Evolutionary conservation across 2,888 invertebrate genomes (phyloP), one percentile per base, ranked within the genome.

Genomic region (Yponomeuta cagnagella): DNA sequence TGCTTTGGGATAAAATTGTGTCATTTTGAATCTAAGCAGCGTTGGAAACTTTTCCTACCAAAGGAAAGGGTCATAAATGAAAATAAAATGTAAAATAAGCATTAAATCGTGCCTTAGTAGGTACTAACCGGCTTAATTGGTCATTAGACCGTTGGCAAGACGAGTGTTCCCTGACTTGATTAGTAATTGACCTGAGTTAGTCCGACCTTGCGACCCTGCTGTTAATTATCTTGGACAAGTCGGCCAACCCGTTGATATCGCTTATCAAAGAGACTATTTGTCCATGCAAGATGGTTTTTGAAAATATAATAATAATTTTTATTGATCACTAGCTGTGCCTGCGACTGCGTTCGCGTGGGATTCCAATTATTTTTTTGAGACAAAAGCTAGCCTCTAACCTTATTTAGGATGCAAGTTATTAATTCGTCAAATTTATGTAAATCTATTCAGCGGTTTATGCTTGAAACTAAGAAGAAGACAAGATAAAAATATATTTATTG

Each of bases 101-200:
- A 70, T 72, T 82, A 81, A 83, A 85, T 85, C 83, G 84, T 83
- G 86, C 85, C 85, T 85, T 86, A 84, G 82, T 87, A 85, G 65
- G 30, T 31, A 65, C 87, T 86, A 88, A 89, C 82, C 82, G 81
- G 76, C 72, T 76, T 89, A 90, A 90, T 90, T 90, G 88, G 81
- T 84, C 15, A 58, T 58, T 58, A 58, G 52, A 58, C 52, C 52
- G 52, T 58, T 58, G 52, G 52, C 15, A 76, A 77, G 78, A 69
- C 75, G 78, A 79, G 78, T 81, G 84, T 78, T 83, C 78, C 84
- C 83, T 82, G 81, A 82, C 84, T 86, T 89, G 85, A 89, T 89
- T 90, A 86, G 80, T 82, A 89, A 87, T 90, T 90, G 90, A 90
- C 89, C 87, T 77, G 77, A 76, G 80, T 77, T 77, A 76, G 80